Evolutionary conservation across 1,140 invertebrate species (phyloP).

Genomic region (Hylaeus anthracinus): DNA sequence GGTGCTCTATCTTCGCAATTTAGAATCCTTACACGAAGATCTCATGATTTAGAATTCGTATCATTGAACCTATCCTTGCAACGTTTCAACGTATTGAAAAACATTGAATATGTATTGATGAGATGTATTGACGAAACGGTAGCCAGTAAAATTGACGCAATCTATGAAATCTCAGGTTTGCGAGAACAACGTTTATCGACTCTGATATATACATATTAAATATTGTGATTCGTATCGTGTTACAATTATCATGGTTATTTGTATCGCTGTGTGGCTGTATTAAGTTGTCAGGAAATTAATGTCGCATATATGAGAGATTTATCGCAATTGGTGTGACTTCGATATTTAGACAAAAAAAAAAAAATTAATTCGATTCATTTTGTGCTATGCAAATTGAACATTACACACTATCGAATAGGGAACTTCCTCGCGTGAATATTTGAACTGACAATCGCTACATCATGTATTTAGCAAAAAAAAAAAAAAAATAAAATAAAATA

Average conservation of each 20-base stretch:
- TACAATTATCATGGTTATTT: neutral
- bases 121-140: no score
- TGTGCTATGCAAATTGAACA: neutral
- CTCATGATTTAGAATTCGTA: no score
- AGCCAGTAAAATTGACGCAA: no score
- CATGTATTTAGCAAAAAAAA: neutral
- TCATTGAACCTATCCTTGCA: no score
- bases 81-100: no score
- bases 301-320: neutral
- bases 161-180: no score
- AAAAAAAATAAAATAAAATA: no score
- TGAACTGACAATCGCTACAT: conserved; percentile 29
- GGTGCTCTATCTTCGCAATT: no score
- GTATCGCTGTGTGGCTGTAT: no score
- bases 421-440: neutral
- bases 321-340: neutral
- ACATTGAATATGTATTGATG: no score
- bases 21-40: no score
- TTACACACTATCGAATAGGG: neutral
- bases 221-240: neutral
- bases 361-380: neutral
- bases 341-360: no score
- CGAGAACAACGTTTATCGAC: neutral
- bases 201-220: neutral
- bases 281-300: neutral